A percentile compares a stretch with the other conserved stretches of the same genome.
These are phyloP conservation scores for Perdix hodgsoniae DNA, from an alignment of 2,797 vertebrate species.

Conservation along the genomic window DNA sequence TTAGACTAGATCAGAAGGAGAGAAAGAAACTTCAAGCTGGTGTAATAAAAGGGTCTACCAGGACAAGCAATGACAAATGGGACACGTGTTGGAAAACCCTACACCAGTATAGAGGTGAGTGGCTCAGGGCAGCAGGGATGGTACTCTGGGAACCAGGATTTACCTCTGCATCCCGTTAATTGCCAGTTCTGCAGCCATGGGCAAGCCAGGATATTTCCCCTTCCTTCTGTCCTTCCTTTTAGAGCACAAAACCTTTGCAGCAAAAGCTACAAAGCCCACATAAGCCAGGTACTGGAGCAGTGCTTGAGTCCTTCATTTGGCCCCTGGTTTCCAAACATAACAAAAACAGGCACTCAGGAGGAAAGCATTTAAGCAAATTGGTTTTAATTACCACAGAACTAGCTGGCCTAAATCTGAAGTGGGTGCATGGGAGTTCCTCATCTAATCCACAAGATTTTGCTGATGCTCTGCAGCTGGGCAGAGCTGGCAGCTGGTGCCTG, in stretches of 20 bases:
- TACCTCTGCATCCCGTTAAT: not conserved
- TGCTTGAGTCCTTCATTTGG: not conserved
- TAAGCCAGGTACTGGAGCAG: not conserved
- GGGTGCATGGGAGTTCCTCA: not conserved
- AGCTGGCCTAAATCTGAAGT: not conserved
- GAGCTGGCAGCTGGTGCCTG: not conserved
- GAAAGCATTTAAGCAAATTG: not conserved
- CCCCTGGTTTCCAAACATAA: not conserved
- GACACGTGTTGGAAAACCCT: not conserved
- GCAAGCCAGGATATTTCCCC: not conserved
- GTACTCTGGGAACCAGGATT: rapidly evolving
- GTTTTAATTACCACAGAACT: not conserved
- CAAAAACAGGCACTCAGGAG: not conserved
- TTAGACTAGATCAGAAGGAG: not conserved
- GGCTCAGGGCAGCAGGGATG: not conserved
- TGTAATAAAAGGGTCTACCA: not conserved
- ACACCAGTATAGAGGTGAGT: rapidly evolving
- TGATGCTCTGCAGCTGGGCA: not conserved
- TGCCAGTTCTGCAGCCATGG: not conserved
- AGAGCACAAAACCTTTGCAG: not conserved
- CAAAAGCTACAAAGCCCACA: not conserved
- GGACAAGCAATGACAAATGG: not conserved
- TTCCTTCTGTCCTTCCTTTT: not conserved
- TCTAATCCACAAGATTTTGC: not conserved
- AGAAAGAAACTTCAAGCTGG: not conserved